Conservation (phyloP, 2,113 vertebrate species). For the Boleophthalmus pectinirostris region DNA sequence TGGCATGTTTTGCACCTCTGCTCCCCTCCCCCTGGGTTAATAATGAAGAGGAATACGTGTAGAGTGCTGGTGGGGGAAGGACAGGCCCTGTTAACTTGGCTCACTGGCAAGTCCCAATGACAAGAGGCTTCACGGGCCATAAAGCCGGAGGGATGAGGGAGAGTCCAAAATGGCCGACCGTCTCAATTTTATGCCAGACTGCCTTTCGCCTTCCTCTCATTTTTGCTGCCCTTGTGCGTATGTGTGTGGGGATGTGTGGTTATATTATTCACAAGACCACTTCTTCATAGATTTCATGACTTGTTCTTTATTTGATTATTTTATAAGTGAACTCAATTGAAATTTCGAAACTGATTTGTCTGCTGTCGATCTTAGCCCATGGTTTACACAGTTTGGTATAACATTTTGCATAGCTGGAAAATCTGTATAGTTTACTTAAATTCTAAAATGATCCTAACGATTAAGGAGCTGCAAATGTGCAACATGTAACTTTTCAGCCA, state of each 20-base stretch:
- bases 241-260: background rate
- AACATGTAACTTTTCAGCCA: no score
- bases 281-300: constrained; percentile 15
- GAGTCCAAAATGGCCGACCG: constrained; percentile 69
- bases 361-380: no score
- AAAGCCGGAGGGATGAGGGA: constrained; percentile 73
- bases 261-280: constrained; percentile 38
- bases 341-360: background rate
- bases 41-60: constrained; percentile 64
- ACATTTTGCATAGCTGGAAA: no score
- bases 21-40: constrained; percentile 39
- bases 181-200: constrained; percentile 79
- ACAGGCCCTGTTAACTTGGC: constrained; percentile 75
- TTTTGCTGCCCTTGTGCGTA: constrained; percentile 23
- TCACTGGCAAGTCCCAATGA: constrained; percentile 70
- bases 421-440: no score
- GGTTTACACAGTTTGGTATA: no score
- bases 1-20: constrained; percentile 20
- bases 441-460: no score
- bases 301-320: background rate
- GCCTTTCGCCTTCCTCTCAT: constrained; percentile 46
- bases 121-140: constrained; percentile 76
- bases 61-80: constrained; percentile 50
- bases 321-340: background rate
- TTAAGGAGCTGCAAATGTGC: no score